These are phyloP conservation scores for Drosophila paranaensis DNA, from an alignment of 2,888 invertebrate species.

Conservation along the genomic window DNA sequence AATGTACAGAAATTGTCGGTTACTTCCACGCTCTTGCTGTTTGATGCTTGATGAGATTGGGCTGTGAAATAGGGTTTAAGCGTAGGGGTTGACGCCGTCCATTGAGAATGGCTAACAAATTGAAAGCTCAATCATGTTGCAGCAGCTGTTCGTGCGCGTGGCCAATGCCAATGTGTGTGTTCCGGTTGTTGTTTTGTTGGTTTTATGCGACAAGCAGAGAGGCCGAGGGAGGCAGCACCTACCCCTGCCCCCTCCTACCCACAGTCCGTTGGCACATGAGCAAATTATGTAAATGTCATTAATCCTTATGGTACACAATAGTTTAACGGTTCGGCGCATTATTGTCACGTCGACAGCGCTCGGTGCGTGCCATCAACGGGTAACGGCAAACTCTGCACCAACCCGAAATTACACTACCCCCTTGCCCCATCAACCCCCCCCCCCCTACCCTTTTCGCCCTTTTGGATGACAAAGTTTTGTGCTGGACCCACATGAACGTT, in stretches of 20 bases:
- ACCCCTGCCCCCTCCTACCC: background rate
- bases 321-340: conserved; percentile 80
- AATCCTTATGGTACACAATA: conserved; percentile 81
- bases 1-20: conserved; percentile 52
- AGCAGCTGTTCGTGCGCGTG: conserved; percentile 77
- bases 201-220: conserved; percentile 44
- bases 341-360: conserved; percentile 75
- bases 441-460: no score
- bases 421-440: background rate
- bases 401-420: conserved; percentile 13
- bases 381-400: conserved; percentile 48
- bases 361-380: conserved; percentile 58
- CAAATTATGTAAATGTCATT: conserved; percentile 82
- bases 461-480: conserved; percentile 6
- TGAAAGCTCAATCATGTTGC: conserved; percentile 81
- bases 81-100: background rate
- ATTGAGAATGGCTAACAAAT: conserved; percentile 65
- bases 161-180: conserved; percentile 54
- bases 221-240: conserved; percentile 19
- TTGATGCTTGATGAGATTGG: conserved; percentile 23
- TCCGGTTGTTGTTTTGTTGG: conserved; percentile 52
- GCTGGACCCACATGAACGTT: conserved; percentile 13
- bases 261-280: conserved; percentile 49
- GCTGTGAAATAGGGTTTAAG: conserved; percentile 10
- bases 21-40: conserved; percentile 12